Conservation (phyloP, 2,113 vertebrate species). For the Notechis scutatus region DNA sequence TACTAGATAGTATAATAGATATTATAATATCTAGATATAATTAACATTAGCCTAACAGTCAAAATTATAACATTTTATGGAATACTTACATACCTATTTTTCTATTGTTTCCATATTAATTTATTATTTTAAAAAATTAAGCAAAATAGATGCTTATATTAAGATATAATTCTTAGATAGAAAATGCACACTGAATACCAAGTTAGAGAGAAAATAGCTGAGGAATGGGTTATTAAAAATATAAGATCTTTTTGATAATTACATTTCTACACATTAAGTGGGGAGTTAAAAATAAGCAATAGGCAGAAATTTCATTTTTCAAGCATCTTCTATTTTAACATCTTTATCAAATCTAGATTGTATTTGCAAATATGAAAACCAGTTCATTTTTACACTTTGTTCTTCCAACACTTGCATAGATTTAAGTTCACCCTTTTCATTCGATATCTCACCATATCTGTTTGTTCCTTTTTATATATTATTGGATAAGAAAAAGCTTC, state of each 20-base stretch:
- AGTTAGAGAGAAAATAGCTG: neutral
- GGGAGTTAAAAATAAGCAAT: neutral
- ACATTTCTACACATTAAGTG: neutral
- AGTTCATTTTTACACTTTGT: too few species aligned
- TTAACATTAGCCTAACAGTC: neutral
- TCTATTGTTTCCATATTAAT: neutral
- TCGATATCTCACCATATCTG: too few species aligned
- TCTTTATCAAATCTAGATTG: too few species aligned
- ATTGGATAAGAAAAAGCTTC: too few species aligned
- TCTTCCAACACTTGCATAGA: too few species aligned
- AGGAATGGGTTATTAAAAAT: neutral
- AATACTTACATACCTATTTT: neutral
- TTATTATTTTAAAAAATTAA: neutral
- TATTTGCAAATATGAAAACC: too few species aligned
- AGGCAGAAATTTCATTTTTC: neutral
- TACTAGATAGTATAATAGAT: neutral
- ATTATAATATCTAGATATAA: neutral
- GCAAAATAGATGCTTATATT: neutral
- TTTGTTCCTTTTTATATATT: too few species aligned
- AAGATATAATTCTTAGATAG: neutral
- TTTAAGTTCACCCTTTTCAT: too few species aligned
- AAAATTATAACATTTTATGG: neutral
- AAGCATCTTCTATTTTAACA: neutral
- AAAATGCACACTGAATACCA: neutral
- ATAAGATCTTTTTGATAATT: neutral